These are phyloP conservation scores for Diploptera punctata DNA, from an alignment of 2,888 invertebrate genomes.

Conservation along the genomic window DNA sequence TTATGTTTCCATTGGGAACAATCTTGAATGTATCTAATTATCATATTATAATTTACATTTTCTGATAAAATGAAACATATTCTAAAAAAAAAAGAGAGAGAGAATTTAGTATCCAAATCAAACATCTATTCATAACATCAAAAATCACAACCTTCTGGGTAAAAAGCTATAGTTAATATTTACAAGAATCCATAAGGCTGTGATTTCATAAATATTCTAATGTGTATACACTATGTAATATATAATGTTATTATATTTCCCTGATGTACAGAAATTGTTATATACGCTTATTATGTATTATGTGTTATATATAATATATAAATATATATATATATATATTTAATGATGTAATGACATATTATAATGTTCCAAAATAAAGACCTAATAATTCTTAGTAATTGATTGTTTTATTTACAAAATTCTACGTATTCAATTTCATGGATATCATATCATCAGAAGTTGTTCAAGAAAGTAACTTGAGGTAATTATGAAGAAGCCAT, in stretches of 20 bases:
- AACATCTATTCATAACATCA: neutral
- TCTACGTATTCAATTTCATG: too few relatives aligned
- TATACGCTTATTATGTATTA: conserved; percentile 35
- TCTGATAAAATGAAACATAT: neutral
- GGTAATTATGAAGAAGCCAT: too few relatives aligned
- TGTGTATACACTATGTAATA: conserved; percentile 15
- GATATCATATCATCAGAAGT: too few relatives aligned
- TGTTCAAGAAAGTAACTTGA: too few relatives aligned
- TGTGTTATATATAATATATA: too few relatives aligned
- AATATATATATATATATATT: too few relatives aligned
- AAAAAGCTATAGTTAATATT: neutral
- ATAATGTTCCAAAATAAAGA: conserved; percentile 37
- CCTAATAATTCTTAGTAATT: conserved; percentile 35
- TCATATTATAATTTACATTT: neutral
- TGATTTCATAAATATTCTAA: neutral
- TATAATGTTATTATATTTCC: conserved; percentile 14
- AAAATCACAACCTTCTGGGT: neutral
- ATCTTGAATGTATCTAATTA: neutral
- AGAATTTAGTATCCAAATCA: neutral
- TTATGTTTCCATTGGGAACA: conserved; percentile 6
- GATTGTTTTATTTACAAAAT: too few relatives aligned
- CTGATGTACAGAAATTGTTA: conserved; percentile 37
- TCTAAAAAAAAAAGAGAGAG: neutral
- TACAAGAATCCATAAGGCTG: neutral
- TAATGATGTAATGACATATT: conserved; percentile 33